A percentile compares a stretch with the other conserved stretches of the same genome.
These are phyloP conservation scores for Tribolium castaneum DNA, from an alignment of 1,140 invertebrate genomes.

Conservation along the genomic window DNA sequence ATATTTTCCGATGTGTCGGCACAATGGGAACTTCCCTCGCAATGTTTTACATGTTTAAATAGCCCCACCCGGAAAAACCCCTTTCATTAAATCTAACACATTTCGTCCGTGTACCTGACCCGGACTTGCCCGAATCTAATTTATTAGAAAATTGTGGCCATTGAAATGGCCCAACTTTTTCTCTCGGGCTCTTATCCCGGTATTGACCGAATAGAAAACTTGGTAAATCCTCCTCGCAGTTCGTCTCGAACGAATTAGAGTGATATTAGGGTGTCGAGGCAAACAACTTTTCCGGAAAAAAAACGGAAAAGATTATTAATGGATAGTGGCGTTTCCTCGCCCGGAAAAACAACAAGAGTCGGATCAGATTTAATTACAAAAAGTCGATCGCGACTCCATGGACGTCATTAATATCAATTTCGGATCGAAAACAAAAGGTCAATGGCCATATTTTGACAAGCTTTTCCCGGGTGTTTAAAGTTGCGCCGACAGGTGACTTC, in stretches of 20 bases:
- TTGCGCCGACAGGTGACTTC: slow-evolving; percentile 18
- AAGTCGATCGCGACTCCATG: neutral
- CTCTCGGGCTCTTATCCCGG: neutral
- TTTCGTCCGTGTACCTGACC: slow-evolving; percentile 29
- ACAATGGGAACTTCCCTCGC: slow-evolving; percentile 43
- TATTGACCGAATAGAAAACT: slow-evolving; percentile 29
- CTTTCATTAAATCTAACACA: slow-evolving; percentile 22
- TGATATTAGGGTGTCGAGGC: slow-evolving; percentile 28
- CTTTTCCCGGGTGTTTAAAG: slow-evolving; percentile 8
- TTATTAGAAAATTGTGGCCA: slow-evolving; percentile 33
- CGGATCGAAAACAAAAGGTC: neutral
- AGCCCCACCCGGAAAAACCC: neutral
- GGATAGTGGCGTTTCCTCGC: neutral
- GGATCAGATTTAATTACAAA: neutral
- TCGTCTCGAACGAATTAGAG: slow-evolving; percentile 28
- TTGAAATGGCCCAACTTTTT: slow-evolving; percentile 30
- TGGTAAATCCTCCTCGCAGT: slow-evolving; percentile 8
- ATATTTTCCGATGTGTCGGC: slow-evolving; percentile 45
- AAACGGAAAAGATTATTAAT: slow-evolving; percentile 24
- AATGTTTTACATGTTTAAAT: slow-evolving; percentile 36
- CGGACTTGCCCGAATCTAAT: slow-evolving; percentile 29
- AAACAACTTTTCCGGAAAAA: slow-evolving; percentile 3
- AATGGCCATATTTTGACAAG: slow-evolving; percentile 1
- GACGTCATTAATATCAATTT: neutral
- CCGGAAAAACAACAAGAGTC: neutral